Evolutionary conservation across 1,140 invertebrate species (phyloP), one percentile per base, ranked within the genome.

Genomic region (Linepithema humile): DNA sequence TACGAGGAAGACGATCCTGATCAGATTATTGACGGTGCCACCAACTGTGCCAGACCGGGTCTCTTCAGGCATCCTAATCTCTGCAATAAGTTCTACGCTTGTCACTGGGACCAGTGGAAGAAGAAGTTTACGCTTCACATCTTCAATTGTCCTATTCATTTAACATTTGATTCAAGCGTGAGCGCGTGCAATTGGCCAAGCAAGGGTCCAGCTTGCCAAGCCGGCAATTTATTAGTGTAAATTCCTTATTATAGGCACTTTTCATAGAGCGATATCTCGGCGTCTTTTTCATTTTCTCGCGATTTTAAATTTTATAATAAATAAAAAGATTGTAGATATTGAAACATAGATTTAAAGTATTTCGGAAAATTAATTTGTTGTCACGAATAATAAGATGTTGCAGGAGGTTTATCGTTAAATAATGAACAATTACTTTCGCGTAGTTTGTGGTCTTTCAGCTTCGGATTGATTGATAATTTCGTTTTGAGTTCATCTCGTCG

Each of bases 81-180:
- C 80, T 98, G 97, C 90, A 97, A 97, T 89, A 97, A 98, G 90
- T 98, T 98, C 94, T 98, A 98, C 89, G 96, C 97, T 43, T 98
- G 97, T 91, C 96, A 97, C 90, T 98, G 97, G 97, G 97, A 98
- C 90, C 95, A 96, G 82, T 97, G 96, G 93, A 97, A 97, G 85
- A 96, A 97, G 83, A 96, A 95, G 84, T 98, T 96, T 91, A 97
- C 97, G 5, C 94, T 98, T 5, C 96, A 97, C 88, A 95, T 97
- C 1, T 97, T 98, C 91, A 97, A 97, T 86, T 98, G 97, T 91
- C 97, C 97, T 0, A 95, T 98, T 64, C 96, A 97, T 90, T 94
- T 98, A 48, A 97, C 96, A 29, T 98, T 97, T 88, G 97, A 98
- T 91, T 95, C 96, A 12, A 95, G 93, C 38, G 95, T 97, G 80